phyloP scores from a whole-genome alignment of 2,888 invertebrate species.

The Tromatobia lineatoria region DNA sequence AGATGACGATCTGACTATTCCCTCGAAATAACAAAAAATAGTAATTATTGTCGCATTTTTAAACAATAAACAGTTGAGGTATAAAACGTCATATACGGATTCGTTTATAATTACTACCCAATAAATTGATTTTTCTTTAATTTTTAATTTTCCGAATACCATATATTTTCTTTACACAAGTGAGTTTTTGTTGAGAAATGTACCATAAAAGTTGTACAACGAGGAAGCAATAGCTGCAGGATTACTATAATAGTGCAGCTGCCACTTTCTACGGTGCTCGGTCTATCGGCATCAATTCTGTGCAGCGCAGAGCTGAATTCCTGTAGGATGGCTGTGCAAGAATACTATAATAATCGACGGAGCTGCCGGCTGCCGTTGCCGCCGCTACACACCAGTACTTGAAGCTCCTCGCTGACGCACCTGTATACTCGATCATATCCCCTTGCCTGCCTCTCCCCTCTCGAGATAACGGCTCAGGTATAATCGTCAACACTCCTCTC shows the following conservation, averaged over 20 bases:
- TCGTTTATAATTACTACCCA: too few species aligned
- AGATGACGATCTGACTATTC: too few species aligned
- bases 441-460: constrained; percentile 9
- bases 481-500: constrained; percentile 49
- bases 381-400: constrained; percentile 21
- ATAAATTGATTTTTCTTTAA: too few species aligned
- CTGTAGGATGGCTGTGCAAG: constrained; percentile 7
- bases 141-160: too few species aligned
- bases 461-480: constrained; percentile 58
- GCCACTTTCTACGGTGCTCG: neutral
- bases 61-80: too few species aligned
- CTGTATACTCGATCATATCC: constrained; percentile 40
- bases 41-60: too few species aligned
- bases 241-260: constrained; percentile 18
- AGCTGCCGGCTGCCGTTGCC: neutral
- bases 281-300: neutral
- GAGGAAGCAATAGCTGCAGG: neutral
- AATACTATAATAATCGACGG: constrained; percentile 26
- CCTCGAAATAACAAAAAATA: too few species aligned
- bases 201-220: neutral
- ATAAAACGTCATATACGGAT: too few species aligned
- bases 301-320: constrained; percentile 5
- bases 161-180: too few species aligned
- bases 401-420: constrained; percentile 50
- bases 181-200: neutral